Evolutionary conservation across 2,888 invertebrate genomes (phyloP).

Genomic region (Sphaerophoria taeniata): DNA sequence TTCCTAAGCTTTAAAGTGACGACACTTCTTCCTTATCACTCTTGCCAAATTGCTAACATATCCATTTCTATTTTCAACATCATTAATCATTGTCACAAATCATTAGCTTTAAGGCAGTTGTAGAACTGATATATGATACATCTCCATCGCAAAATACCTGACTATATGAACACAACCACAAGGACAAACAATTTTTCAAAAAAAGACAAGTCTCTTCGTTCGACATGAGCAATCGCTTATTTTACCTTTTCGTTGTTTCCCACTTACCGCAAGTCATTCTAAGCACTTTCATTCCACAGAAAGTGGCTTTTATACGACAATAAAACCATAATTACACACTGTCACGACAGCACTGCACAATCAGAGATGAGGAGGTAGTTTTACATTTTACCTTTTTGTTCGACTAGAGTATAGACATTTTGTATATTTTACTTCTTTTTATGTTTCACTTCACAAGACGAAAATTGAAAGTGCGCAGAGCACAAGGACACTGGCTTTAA

Average conservation of each 20-base stretch:
- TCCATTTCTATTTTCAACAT: slow-evolving; percentile 10
- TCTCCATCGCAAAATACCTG: not conserved
- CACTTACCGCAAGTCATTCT: slow-evolving; percentile 24
- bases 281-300: slow-evolving; percentile 19
- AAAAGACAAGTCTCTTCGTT: not conserved
- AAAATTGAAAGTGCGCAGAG: slow-evolving; percentile 25
- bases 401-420: not conserved
- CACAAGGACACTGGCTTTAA: slow-evolving; percentile 24
- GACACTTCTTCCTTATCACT: slow-evolving; percentile 1
- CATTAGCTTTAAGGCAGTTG: not conserved
- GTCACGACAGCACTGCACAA: slow-evolving; percentile 22
- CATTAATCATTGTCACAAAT: slow-evolving; percentile 18
- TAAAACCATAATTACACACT: slow-evolving; percentile 38
- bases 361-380: slow-evolving; percentile 10
- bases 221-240: slow-evolving; percentile 27
- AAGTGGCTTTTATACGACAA: slow-evolving; percentile 37
- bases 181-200: not conserved
- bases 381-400: not conserved
- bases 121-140: not conserved
- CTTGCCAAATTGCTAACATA: slow-evolving; percentile 8
- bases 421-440: not conserved
- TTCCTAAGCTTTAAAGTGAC: too few relatives aligned
- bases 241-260: not conserved
- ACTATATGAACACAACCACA: not conserved
- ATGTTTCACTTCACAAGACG: slow-evolving; percentile 7